phyloP scores from a whole-genome alignment of 2,797 vertebrate genomes.

The Fringilla coelebs region DNA sequence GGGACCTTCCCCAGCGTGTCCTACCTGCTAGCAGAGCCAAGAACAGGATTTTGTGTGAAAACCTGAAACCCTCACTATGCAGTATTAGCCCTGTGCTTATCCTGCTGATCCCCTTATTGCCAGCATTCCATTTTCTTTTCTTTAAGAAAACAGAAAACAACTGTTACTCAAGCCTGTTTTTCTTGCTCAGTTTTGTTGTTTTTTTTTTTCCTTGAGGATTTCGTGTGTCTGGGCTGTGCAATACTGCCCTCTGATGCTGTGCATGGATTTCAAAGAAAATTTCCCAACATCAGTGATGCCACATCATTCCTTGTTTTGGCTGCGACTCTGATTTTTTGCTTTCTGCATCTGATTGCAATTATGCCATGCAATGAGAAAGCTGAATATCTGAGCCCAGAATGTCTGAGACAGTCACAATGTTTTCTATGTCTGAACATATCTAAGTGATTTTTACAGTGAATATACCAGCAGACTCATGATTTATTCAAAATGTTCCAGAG shows the following conservation, averaged over 20 bases:
- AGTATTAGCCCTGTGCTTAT: neutral
- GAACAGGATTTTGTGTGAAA: neutral
- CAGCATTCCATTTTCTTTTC: neutral
- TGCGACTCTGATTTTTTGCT: neutral
- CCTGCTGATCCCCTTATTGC: neutral
- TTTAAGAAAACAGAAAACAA: neutral
- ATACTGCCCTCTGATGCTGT: constrained; percentile 51
- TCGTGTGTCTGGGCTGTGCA: neutral
- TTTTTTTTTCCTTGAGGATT: neutral
- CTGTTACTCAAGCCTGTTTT: neutral
- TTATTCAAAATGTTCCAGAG: neutral
- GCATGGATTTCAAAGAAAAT: neutral
- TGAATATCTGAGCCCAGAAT: neutral
- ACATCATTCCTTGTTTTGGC: neutral
- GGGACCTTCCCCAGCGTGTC: accelerated
- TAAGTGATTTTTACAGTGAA: neutral
- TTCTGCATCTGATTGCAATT: neutral
- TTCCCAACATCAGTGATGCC: neutral
- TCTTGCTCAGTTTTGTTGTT: neutral
- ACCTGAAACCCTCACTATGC: neutral
- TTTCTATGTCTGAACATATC: neutral
- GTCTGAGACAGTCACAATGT: neutral
- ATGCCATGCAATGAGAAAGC: neutral
- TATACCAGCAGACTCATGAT: neutral
- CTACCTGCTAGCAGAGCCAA: neutral